Evolutionary conservation across 1,140 invertebrate species (phyloP).

Genomic region (Subanguina moxae): DNA sequence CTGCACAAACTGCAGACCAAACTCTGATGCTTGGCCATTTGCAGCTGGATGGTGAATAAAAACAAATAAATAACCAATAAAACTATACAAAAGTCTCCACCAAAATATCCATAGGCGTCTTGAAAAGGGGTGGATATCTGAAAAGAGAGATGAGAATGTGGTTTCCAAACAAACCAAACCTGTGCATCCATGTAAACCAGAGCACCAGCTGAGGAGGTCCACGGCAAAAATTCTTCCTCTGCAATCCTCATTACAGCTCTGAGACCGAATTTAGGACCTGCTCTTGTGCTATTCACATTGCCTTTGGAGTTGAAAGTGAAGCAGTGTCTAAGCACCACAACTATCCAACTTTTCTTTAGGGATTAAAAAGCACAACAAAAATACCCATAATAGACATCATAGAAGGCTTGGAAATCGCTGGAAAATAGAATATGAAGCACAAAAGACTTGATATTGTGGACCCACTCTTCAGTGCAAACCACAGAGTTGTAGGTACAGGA

Average conservation of each 20-base stretch:
- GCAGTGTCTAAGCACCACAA: constrained; percentile 7
- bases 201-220: constrained; percentile 36
- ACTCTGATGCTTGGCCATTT: constrained; percentile 31
- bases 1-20: constrained; percentile 35
- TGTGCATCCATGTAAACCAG: constrained; percentile 21
- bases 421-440: constrained; percentile 15
- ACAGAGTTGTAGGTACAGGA: constrained; percentile 44
- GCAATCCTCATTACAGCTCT: constrained; percentile 37
- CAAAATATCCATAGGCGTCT: neutral
- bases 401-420: constrained; percentile 31
- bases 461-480: constrained; percentile 29
- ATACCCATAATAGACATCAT: constrained; percentile 33
- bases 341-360: neutral
- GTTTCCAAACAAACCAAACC: constrained; percentile 8
- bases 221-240: constrained; percentile 37
- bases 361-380: neutral
- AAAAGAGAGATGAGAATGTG: neutral
- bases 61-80: too few species aligned
- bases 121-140: neutral
- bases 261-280: constrained; percentile 43
- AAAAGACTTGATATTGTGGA: neutral
- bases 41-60: too few species aligned
- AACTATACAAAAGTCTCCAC: too few species aligned
- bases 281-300: constrained; percentile 24
- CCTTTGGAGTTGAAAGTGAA: constrained; percentile 33